Base-by-base conservation (phyloP, 2,797 vertebrate genomes). In the Oreonectes daqikongensis region DNA sequence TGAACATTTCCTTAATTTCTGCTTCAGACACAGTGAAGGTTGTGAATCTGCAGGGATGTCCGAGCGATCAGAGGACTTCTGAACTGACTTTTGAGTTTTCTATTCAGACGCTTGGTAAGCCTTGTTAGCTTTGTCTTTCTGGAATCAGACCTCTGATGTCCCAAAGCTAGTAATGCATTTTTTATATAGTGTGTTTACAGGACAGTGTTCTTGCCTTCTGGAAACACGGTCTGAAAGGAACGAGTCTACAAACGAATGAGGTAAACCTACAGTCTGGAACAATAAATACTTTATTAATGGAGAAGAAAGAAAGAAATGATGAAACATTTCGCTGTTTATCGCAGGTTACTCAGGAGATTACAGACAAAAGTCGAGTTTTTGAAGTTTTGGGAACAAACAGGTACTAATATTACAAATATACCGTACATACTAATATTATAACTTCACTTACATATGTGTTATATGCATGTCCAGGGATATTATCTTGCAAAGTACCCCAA, bases 321-420 rank as follows among this genome's bases (percentile, higher is more conserved):
- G 2, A 28, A 40, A 61, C 30, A 18, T 12, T 35, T 20, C 69
- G 18, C 42, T 61, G 9, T 61, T 18, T 0, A 10, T 42, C 40
- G 12, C 85, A 94, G 93, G 87, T 94, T 55, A 93, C 92, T 2
- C 93, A 94, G 72, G 93, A 94, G 84, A 91, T 94, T 81, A 93
- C 89, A 3, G 93, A 94, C 2, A 81, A 89, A 79, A 90, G 90
- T 0, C 85, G 91, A 30, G 79, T 90, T 60, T 94, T 94, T 84
- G 86, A 78, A 9, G 91, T 93, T 42, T 87, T 94, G 2, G 92
- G 93, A 12, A 90, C 90, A 40, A 85, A 91, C 77, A 91, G 92
- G 93, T 93, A 72, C 67, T 15, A 52, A 3, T 26, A 12, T 55
- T 59, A 24, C 26, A 24, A n/a, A 38, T 35, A n/a, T 18, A 61